Base-by-base conservation (phyloP, 2,113 vertebrate genomes). In the Apistogramma diplotaenia region DNA sequence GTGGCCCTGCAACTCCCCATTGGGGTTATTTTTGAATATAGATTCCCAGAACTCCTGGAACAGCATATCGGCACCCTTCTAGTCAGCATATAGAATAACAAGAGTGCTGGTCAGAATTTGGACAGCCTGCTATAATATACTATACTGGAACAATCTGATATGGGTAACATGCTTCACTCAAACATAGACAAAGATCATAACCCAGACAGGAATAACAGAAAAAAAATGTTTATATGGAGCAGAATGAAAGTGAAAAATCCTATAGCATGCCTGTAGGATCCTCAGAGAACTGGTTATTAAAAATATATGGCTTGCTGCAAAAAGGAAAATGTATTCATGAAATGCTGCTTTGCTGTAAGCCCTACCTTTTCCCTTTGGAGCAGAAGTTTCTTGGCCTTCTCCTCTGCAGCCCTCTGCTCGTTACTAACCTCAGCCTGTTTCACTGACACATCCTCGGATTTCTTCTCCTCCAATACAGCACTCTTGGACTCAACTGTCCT, bases 291-390 rank as follows among this genome's bases (percentile, higher is more conserved):
- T 33, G 3, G 13, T 19, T 65, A 27, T 67, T 67, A 67, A 67
- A 49, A 46, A 67, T 19, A 29, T 8, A 70, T 70, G 16, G 43
- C 65, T 31, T 51, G 51, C 10, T 70, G n/a, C 23, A 70, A 59
- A 59, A 35, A 2, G 11, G 23, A 57, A n/a, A 5, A 40, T 37
- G 27, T 6, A 8, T 25, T 2, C 57, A 60, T 25, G 1, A 79
- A 49, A 61, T 8, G 31, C 3, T 59, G 13, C 11, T 54, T 53
- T 81, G 57, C 46, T 76, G 18, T 43, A 53, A 59, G 5, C 61
- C 89, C 3, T 95, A 94, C 97, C 97, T 99, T 99, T 94, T 99
- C 97, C 84, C 96, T 95, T 90, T 98, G 97, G 79, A 97, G 94
- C 53, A 95, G 95, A 18, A 98, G 89, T 76, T 89, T 96, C 67